phyloP scores from a whole-genome alignment of 2,113 vertebrate species.

The Emydocephalus ijimae region DNA sequence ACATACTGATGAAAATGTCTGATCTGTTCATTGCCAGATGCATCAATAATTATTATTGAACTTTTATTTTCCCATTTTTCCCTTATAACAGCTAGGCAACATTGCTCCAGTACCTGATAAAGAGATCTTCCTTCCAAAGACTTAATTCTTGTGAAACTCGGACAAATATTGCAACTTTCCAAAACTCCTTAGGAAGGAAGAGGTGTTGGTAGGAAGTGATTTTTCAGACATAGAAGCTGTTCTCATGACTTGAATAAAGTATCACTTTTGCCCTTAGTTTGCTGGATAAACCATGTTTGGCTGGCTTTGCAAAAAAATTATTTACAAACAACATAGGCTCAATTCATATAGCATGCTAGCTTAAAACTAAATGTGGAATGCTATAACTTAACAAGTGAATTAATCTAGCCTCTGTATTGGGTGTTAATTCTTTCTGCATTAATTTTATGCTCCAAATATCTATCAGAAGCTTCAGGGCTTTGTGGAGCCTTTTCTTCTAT shows the following conservation, averaged over 20 bases:
- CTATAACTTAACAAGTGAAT: not conserved
- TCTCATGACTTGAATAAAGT: not conserved
- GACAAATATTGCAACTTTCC: not conserved
- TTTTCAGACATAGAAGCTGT: not conserved
- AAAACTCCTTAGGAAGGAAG: not conserved
- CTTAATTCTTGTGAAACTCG: not conserved
- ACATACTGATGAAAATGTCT: not conserved
- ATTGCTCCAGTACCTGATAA: not conserved
- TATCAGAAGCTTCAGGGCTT: not conserved
- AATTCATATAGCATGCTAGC: not conserved
- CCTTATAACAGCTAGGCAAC: conserved; percentile 9
- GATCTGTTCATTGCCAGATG: conserved; percentile 34
- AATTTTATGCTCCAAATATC: not conserved
- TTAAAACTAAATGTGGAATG: not conserved
- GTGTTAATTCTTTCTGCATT: not conserved
- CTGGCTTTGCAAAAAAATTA: not conserved
- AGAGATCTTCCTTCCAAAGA: not conserved
- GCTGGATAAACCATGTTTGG: not conserved
- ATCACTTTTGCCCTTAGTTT: not conserved
- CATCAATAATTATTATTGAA: not conserved
- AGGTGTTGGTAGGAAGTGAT: not conserved
- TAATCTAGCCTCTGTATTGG: not conserved
- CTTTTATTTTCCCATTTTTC: not conserved
- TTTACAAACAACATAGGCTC: not conserved
- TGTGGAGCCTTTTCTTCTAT: not conserved